These are phyloP conservation scores for Calliscelio sp. DNA, from an alignment of 2,888 invertebrate genomes.

Conservation along the genomic window DNA sequence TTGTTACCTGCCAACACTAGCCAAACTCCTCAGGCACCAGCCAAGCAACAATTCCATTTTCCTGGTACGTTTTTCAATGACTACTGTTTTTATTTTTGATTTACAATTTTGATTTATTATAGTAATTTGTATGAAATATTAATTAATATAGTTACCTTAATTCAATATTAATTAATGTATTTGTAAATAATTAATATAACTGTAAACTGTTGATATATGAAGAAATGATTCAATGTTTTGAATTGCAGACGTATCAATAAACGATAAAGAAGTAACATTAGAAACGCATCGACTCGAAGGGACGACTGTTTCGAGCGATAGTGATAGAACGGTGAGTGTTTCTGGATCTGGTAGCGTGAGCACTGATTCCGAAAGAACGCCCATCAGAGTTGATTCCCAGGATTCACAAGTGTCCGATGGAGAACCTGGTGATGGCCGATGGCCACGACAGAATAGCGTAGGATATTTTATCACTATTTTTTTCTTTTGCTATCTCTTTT, in stretches of 20 bases:
- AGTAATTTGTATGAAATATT: no score
- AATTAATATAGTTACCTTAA: no score
- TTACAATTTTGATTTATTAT: slow-evolving; percentile 10
- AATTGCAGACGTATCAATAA: slow-evolving; percentile 81
- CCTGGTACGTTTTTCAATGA: slow-evolving; percentile 88
- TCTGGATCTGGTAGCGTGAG: slow-evolving; percentile 91
- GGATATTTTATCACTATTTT: slow-evolving; percentile 82
- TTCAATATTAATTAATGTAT: no score
- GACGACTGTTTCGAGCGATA: slow-evolving; percentile 88
- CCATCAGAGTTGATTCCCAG: slow-evolving; percentile 93
- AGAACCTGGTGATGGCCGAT: slow-evolving; percentile 87
- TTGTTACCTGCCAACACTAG: slow-evolving; percentile 87
- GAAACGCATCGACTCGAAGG: slow-evolving; percentile 88
- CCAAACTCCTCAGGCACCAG: slow-evolving; percentile 86
- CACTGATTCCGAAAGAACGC: slow-evolving; percentile 94
- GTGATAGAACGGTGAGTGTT: slow-evolving; percentile 90
- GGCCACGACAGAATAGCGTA: slow-evolving; percentile 94
- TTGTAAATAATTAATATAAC: no score
- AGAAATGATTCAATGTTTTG: no score
- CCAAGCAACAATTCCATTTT: slow-evolving; percentile 91
- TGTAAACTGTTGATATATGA: no score
- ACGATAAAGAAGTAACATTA: slow-evolving; percentile 87
- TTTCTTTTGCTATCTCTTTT: background rate
- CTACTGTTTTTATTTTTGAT: no score
- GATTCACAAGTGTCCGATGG: slow-evolving; percentile 92